A percentile compares a stretch with the other conserved stretches of the same genome.
These are phyloP conservation scores for Marmota flaviventris DNA, from an alignment of 2,113 vertebrate species.

Conservation along the genomic window DNA sequence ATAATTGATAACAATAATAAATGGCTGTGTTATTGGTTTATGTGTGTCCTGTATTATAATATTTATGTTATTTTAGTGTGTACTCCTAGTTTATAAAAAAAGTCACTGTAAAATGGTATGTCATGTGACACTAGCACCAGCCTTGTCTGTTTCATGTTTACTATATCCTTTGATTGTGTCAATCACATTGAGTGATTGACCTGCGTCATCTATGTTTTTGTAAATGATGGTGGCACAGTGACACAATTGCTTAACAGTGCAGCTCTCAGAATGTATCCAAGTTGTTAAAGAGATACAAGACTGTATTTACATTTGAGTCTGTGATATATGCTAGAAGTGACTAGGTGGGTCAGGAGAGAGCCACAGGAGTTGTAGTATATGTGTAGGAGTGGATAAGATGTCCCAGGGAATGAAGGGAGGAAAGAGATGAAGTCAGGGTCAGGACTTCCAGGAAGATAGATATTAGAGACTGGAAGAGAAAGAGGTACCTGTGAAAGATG, in stretches of 20 bases:
- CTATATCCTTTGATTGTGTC: background rate
- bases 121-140: background rate
- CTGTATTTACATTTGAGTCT: background rate
- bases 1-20: background rate
- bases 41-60: background rate
- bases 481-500: background rate
- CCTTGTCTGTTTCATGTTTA: background rate
- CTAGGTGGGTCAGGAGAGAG: background rate
- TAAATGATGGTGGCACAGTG: background rate
- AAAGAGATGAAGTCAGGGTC: constrained; percentile 29
- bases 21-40: background rate
- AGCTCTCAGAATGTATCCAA: background rate
- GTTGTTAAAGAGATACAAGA: background rate
- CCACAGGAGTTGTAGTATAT: background rate
- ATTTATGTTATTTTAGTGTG: background rate
- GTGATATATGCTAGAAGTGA: background rate
- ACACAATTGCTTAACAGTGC: background rate
- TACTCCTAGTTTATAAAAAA: background rate
- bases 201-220: background rate
- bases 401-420: background rate
- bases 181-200: background rate
- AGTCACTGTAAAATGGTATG: background rate
- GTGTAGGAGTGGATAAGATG: background rate
- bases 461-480: constrained; percentile 19
- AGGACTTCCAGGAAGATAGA: background rate